Percentiles rank a stretch among this genome's conserved stretches.
phyloP scores from a whole-genome alignment of 1,140 invertebrate species.

The Pogonomyrmex barbatus region DNA sequence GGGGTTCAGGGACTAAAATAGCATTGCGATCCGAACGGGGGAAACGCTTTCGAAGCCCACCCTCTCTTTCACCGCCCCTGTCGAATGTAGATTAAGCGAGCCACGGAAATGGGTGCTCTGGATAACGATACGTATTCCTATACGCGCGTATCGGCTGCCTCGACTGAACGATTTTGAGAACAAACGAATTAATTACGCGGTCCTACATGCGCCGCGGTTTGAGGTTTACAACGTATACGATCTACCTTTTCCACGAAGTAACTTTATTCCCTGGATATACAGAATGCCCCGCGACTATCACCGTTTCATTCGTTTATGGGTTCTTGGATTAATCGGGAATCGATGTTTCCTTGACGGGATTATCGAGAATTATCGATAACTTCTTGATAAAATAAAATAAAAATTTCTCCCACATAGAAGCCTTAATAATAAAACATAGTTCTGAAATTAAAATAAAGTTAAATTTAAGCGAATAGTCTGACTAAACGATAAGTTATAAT shows the following conservation, averaged over 20 bases:
- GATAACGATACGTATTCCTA: slow-evolving; percentile 43
- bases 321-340: neutral
- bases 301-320: neutral
- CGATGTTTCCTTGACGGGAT: neutral
- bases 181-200: slow-evolving; percentile 67
- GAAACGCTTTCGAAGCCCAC: slow-evolving; percentile 34
- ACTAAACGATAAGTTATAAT: neutral
- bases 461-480: neutral
- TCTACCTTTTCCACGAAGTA: slow-evolving; percentile 9
- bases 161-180: slow-evolving; percentile 60
- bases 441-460: neutral
- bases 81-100: slow-evolving; percentile 62
- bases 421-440: neutral
- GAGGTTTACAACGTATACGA: slow-evolving; percentile 26
- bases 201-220: slow-evolving; percentile 34
- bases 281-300: neutral
- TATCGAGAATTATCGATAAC: neutral
- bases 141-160: slow-evolving; percentile 8
- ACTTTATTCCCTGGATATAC: slow-evolving; percentile 20
- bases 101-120: slow-evolving; percentile 45
- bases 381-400: neutral
- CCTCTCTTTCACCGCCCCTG: neutral
- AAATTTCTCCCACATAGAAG: neutral
- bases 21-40: neutral
- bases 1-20: slow-evolving; percentile 55